Percentiles rank a stretch among this genome's conserved stretches.
Evolutionary conservation across 2,888 invertebrate species (phyloP).

Genomic region (Odontomyia ornata): DNA sequence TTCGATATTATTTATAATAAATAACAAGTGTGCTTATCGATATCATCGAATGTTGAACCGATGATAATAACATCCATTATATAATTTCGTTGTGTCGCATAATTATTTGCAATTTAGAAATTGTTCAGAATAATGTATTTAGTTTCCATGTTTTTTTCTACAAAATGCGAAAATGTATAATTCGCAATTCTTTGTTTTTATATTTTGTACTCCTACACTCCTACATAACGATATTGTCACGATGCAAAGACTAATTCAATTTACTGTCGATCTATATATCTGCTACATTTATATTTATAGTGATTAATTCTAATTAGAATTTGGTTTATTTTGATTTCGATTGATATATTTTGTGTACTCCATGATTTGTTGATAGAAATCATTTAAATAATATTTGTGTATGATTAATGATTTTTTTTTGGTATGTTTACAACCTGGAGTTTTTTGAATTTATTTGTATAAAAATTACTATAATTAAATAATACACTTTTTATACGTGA

Average conservation of each 20-base stretch:
- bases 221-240: not conserved
- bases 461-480: slow-evolving; percentile 31
- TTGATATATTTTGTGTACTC: not conserved
- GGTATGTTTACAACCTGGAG: slow-evolving; percentile 26
- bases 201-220: not conserved
- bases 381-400: slow-evolving; percentile 11
- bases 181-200: too few species aligned
- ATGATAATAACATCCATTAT: too few species aligned
- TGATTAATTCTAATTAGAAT: slow-evolving; percentile 25
- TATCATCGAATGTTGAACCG: too few species aligned
- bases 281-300: slow-evolving; percentile 21
- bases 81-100: too few species aligned
- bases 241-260: not conserved
- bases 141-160: not conserved
- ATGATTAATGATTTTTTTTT: slow-evolving; percentile 37
- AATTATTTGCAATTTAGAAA: too few species aligned
- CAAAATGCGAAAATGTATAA: too few species aligned
- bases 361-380: slow-evolving; percentile 29
- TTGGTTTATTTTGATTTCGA: slow-evolving; percentile 24
- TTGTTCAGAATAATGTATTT: not conserved
- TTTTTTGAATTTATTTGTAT: slow-evolving; percentile 33
- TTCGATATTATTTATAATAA: not conserved
- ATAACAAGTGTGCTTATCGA: too few species aligned
- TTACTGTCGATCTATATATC: not conserved
- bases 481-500: slow-evolving; percentile 41